Base-by-base conservation (phyloP, 2,888 invertebrate species). In the Spodoptera picta region DNA sequence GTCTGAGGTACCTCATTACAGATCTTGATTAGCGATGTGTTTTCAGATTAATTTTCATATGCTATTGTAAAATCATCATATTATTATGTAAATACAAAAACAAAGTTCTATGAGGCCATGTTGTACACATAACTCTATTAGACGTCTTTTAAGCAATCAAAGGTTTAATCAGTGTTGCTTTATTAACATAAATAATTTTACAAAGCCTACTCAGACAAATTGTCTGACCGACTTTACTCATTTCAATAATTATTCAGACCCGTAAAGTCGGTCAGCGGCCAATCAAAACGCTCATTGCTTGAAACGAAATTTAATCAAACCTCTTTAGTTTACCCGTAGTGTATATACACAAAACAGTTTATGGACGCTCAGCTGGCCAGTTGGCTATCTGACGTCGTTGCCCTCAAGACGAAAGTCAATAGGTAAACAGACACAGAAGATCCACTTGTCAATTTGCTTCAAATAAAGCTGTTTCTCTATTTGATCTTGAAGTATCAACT, bases 351-450 rank as follows among this genome's bases (percentile, higher is more conserved):
- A 59, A 65, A 73, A 69, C 52, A 61, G 55, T 69, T 73, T 65
- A 73, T 56, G 57, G 55, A 19, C 52, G 52, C 53, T 51, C 42
- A 42, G 47, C 36, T 63, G 69, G 47, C 44, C 60, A 69, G 69
- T 47, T n/a, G 23, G 24, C 58, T 58, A 60, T n/a, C n/a, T 70
- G 69, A 79, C 77, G 79, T 77, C 67, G 72, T 47, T 31, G 62
- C 50, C 36, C 52, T 59, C 48, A 60, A 57, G 56, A 57, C 23
- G 10, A 44, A 36, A 23, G 42, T 42, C 49, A 61, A 41, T 36
- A 9, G 27, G 27, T 12, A 58, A 46, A 14, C 44, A 47, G 0
- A 45, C 1, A 1, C 70, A 72, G 73, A 72, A 72, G 45, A 12
- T 9, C 19, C 6, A 36, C 36, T 41, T 19, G 9, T 5, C 6